Conservation (phyloP, 2,888 invertebrate species). For the Phasia obesa region DNA sequence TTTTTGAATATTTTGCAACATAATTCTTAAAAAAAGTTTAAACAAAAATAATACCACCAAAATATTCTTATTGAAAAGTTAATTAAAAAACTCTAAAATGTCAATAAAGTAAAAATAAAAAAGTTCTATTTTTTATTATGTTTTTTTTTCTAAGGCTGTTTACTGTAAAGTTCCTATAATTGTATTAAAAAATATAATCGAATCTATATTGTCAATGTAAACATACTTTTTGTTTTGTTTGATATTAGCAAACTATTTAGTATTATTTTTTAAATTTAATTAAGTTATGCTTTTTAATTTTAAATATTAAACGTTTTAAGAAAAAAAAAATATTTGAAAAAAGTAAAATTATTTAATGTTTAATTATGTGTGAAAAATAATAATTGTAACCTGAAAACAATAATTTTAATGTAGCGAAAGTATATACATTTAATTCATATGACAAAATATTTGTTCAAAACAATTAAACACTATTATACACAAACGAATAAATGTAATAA, state of each 20-base stretch:
- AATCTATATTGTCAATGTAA: slow-evolving; percentile 1
- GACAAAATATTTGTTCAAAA: slow-evolving; percentile 42
- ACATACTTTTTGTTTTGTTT: not conserved
- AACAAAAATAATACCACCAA: slow-evolving; percentile 24
- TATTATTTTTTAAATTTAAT: not conserved
- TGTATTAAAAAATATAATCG: slow-evolving; percentile 3
- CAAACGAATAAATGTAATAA: slow-evolving; percentile 41
- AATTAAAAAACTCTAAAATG: not conserved
- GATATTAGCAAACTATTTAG: too few species aligned
- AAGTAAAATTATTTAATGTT: slow-evolving; percentile 24
- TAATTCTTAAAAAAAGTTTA: not conserved
- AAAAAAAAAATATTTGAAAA: slow-evolving; percentile 7
- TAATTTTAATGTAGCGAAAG: slow-evolving; percentile 65
- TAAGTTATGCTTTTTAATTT: slow-evolving; percentile 1
- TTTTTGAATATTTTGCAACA: not conserved
- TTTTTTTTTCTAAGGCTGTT: slow-evolving; percentile 42
- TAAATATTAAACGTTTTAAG: not conserved
- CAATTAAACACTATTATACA: slow-evolving; percentile 41
- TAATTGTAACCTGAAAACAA: slow-evolving; percentile 66
- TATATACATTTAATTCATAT: slow-evolving; percentile 41
- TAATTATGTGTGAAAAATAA: slow-evolving; percentile 45
- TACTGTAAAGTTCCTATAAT: slow-evolving; percentile 55
- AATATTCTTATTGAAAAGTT: not conserved
- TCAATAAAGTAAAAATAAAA: too few species aligned
- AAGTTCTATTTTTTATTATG: slow-evolving; percentile 6